Evolutionary conservation across 2,113 vertebrate genomes (phyloP), one percentile per base, ranked within the genome.

Genomic region (Myotis brandtii): DNA sequence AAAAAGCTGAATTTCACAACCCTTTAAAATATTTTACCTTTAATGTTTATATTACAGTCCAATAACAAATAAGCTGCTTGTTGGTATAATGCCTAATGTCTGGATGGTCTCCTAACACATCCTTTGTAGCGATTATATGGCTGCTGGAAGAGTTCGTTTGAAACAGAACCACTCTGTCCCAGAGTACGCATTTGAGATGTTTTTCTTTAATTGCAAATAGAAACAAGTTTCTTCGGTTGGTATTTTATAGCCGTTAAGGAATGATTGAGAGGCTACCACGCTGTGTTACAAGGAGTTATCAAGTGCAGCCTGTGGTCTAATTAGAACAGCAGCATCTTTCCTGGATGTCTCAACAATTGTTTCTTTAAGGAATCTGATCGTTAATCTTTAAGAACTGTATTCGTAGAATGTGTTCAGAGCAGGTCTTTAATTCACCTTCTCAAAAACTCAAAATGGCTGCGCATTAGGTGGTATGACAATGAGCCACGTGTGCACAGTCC

Each of bases 351-450:
- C 64, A 67, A 30, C 52, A 62, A 16, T 62, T 81, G 16, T 67
- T 87, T 83, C 40, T 91, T 77, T 66, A 69, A 96, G 66, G 80
- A 72, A 52, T 80, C 5, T 20, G 75, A 17, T 62, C 0, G 0
- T 79, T 79, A 64, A 40, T 93, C 32, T 96, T 93, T 82, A 92
- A 89, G 64, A 93, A 72, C 7, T 66, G 6, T 50, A 16, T 81
- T 75, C 40, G 11, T 67, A 52, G n/a, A 95, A 37, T 50, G 27
- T 37, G 21, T 81, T 56, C n/a, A 9, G 1, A 75, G 40, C 9
- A 1, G 14, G 46, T 62, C 67, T 91, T 95, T 43, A 73, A 66
- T 96, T 86, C 20, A 56, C 27, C 69, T 79, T 95, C 25, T 48
- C 16, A 40, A 48, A 79, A 69, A 87, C 32, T 93, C 59, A 76